These are phyloP conservation scores for Akabosia matsudoensis DNA, from an alignment of 1,140 invertebrate genomes.

Conservation along the genomic window DNA sequence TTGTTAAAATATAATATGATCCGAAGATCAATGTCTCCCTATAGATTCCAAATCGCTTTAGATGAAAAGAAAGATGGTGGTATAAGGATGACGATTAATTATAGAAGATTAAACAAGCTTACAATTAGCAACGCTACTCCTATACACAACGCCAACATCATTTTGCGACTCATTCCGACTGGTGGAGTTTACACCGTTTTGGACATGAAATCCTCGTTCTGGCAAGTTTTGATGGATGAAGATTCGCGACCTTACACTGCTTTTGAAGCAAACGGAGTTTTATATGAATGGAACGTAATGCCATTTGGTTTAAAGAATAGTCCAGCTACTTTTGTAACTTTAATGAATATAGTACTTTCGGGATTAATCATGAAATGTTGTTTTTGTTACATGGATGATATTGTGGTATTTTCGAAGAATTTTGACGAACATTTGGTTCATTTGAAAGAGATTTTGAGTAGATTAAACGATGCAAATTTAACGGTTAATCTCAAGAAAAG, in stretches of 20 bases:
- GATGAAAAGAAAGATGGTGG: conserved; percentile 6
- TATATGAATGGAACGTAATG: conserved; percentile 51
- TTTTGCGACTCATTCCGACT: not conserved
- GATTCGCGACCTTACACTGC: conserved; percentile 49
- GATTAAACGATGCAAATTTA: conserved; percentile 46
- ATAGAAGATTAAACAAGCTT: not conserved
- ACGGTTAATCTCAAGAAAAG: conserved; percentile 49
- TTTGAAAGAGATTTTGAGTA: conserved; percentile 43
- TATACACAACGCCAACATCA: conserved; percentile 19
- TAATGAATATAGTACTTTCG: conserved; percentile 43
- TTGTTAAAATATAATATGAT: conserved; percentile 1
- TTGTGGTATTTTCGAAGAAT: conserved; percentile 38
- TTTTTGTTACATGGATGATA: conserved; percentile 49
- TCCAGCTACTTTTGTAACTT: conserved; percentile 46
- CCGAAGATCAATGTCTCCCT: not conserved
- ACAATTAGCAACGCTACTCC: conserved; percentile 6
- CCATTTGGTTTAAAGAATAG: conserved; percentile 54
- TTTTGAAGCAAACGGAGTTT: conserved; percentile 47
- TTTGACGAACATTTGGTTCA: conserved; percentile 43
- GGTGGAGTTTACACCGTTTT: not conserved
- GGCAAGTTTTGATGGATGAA: conserved; percentile 15
- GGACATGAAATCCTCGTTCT: not conserved
- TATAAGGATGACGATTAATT: conserved; percentile 14
- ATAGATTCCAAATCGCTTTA: not conserved
- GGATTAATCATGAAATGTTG: conserved; percentile 37